A percentile compares a stretch with the other conserved stretches of the same genome.
phyloP scores from a whole-genome alignment of 2,113 vertebrate species.

The Microcebus tavaratra region DNA sequence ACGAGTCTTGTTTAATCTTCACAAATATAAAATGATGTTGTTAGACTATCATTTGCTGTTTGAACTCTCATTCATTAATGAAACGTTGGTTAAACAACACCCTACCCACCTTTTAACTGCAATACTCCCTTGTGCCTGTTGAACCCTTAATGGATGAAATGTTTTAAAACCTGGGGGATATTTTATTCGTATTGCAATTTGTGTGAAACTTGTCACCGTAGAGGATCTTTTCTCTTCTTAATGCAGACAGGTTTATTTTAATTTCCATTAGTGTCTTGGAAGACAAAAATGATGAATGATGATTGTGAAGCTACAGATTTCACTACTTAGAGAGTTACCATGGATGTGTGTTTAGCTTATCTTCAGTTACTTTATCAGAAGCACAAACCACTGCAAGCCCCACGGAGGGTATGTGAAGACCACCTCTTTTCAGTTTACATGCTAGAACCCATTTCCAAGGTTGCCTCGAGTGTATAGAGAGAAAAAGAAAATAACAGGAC shows the following conservation, averaged over 20 bases:
- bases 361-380: slow-evolving; percentile 52
- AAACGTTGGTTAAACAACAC: slow-evolving; percentile 75
- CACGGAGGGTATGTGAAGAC: background rate
- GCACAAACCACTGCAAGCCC: background rate
- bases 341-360: background rate
- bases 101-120: slow-evolving; percentile 73
- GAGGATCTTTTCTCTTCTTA: slow-evolving; percentile 52
- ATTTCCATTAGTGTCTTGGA: slow-evolving; percentile 74
- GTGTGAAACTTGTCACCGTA: slow-evolving; percentile 56
- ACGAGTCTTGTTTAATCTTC: slow-evolving; percentile 80
- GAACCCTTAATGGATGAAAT: slow-evolving; percentile 71
- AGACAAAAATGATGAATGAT: slow-evolving; percentile 65
- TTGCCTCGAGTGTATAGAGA: background rate
- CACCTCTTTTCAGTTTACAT: background rate
- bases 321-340: slow-evolving; percentile 41
- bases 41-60: slow-evolving; percentile 75
- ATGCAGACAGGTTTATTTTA: slow-evolving; percentile 65
- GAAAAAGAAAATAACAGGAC: background rate
- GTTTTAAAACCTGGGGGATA: slow-evolving; percentile 42
- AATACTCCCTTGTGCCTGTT: slow-evolving; percentile 33
- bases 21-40: slow-evolving; percentile 80
- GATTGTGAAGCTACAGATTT: slow-evolving; percentile 34
- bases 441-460: background rate
- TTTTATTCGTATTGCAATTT: slow-evolving; percentile 54
- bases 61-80: slow-evolving; percentile 73